Base-by-base conservation (phyloP, 1,140 invertebrate species). In the Asbolus verrucosus region DNA sequence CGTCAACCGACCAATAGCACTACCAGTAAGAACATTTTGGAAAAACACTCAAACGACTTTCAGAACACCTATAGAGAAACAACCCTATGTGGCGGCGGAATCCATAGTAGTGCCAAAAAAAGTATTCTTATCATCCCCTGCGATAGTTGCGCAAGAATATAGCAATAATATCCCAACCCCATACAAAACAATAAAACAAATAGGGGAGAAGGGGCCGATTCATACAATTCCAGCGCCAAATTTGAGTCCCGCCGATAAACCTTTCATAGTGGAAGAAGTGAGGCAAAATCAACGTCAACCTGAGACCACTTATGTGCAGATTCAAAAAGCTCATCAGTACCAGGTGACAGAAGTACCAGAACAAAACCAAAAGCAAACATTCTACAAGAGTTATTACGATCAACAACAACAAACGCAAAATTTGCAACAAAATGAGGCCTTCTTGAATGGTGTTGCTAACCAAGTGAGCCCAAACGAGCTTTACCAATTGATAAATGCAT, bases 191-290 rank as follows among this genome's bases (percentile, higher is more conserved):
- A 79, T 81, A 14, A 79, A 81, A 43, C 80, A 81, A 71, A 39
- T 79, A 36, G 84, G 85, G 18, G 85, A 88, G 68, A 87, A 86
- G 76, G 91, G 90, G 77, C 91, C 91, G 1, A 93, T 93, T 77
- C 91, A 92, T 78, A 92, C 91, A 1, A 92, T 93, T 66, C 91
- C 91, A 76, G 92, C 92, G 5, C 92, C 92, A 5, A 92, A 93
- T 81, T 81, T 92, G n/a, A 87, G 88, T 54, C 67, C 65, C 3
- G 74, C 75, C 2, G 79, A 81, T 69, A 80, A 77, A 68, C 79
- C 79, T 9, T 36, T 63, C 6, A 31, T 61, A 6, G 36, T 75
- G 2, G 67, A 75, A 33, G 70, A 76, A 8, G 36, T 73, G 3
- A 11, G 54, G 31, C n/a, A 63, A 69, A 70, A 33, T 71, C 75